Evolutionary conservation across 2,797 vertebrate genomes (phyloP), one percentile per base, ranked within the genome.

Genomic region (Ciconia nigra): DNA sequence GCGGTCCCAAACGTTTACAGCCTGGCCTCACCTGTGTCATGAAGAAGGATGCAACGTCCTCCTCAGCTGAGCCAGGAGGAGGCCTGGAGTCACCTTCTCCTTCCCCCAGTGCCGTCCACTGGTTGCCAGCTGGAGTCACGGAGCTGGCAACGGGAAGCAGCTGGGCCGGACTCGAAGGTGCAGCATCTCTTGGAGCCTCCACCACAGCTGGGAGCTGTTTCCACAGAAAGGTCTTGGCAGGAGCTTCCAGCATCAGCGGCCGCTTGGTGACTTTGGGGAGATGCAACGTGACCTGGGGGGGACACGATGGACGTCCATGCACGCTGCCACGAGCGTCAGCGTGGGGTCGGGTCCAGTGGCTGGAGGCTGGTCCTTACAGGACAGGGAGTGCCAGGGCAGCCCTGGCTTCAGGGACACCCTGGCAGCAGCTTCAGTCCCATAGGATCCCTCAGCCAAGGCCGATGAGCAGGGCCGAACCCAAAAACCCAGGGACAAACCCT

Each of bases 1-100:
- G 15, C 20, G 41, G 21, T 46, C 29, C 71, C 15, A 33, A 22
- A 51, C 11, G 7, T 46, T 46, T 13, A 20, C 4, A 21, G 46
- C 17, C 12, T 0, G 1, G 5, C 46, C 44, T 63, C 67, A 80
- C 99, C 99, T 99, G 98, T 6, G 99, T 99, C 86, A 99, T 91
- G 97, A 99, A 99, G 96, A 99, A 96, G 18, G 92, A 88, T 31
- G 98, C 93, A 11, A 70, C 66, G 31, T 97, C 92, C 84, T 97
- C 97, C 84, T 31, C 41, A 0, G 89, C 94, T 15, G 94, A 74
- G 11, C 92, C 66, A 52, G 92, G 92, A 12, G 51, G 63, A 70
- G 49, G 51, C 21, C 83, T 84, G 19, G 89, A 59, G 37, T 44
- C 19, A 3, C 3, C 9, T 13, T 70, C 44, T 49, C 58, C 67